A percentile compares a stretch with the other conserved stretches of the same genome.
phyloP scores from a whole-genome alignment of 2,888 invertebrate species.

The Rhagium mordax region DNA sequence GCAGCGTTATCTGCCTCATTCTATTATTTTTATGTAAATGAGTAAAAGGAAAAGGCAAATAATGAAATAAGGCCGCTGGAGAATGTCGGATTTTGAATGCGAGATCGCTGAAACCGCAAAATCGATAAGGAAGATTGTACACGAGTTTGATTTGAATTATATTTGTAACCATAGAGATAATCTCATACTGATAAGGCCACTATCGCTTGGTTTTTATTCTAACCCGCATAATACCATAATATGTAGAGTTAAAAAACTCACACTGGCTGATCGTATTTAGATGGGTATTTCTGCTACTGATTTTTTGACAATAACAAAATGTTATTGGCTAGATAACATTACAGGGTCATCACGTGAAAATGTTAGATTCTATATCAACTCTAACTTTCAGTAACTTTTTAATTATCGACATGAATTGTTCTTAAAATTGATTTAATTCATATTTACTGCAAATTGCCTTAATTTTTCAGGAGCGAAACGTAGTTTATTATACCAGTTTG shows the following conservation, averaged over 20 bases:
- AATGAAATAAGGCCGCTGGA: slow-evolving; percentile 18
- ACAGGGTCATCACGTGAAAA: no score
- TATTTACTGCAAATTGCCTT: no score
- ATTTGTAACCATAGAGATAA: slow-evolving; percentile 31
- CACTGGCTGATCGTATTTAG: neutral
- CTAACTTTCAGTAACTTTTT: no score
- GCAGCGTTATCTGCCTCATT: neutral
- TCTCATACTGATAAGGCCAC: slow-evolving; percentile 12
- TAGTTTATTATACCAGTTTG: no score
- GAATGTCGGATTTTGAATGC: slow-evolving; percentile 2
- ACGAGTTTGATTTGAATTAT: slow-evolving; percentile 11
- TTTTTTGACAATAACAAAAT: neutral
- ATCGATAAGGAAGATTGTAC: slow-evolving; percentile 26
- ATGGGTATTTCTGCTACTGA: neutral
- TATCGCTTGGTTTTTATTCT: slow-evolving; percentile 3
- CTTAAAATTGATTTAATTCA: no score
- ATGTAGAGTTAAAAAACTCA: neutral
- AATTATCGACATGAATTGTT: no score
- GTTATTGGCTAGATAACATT: no score
- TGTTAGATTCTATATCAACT: no score
- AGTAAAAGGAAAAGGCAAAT: neutral
- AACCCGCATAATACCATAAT: neutral
- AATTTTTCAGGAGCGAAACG: no score
- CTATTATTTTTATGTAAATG: slow-evolving; percentile 27
- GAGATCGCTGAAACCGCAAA: slow-evolving; percentile 21